A percentile compares a stretch with the other conserved stretches of the same genome.
phyloP scores from a whole-genome alignment of 2,113 vertebrate genomes.

The Capricornis sumatraensis region DNA sequence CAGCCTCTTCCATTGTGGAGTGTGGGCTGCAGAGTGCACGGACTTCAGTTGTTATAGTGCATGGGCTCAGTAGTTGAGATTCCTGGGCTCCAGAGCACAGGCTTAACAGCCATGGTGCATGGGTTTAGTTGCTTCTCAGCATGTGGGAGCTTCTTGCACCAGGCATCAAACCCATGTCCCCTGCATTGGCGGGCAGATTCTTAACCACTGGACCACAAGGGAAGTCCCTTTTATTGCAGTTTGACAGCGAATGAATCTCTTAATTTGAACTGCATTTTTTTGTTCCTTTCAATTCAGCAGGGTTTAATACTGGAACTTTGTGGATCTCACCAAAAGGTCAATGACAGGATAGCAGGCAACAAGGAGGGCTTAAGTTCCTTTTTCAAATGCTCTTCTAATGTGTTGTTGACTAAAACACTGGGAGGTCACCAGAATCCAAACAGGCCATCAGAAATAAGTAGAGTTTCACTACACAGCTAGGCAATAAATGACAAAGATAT shows the following conservation, averaged over 20 bases:
- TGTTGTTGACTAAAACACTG: neutral
- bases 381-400: neutral
- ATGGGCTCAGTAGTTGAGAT: neutral
- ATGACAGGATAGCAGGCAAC: neutral
- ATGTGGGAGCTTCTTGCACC: neutral
- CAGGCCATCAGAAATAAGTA: neutral
- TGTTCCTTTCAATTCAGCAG: neutral
- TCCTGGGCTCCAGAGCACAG: neutral
- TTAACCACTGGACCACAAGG: neutral
- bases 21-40: neutral
- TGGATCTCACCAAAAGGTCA: neutral
- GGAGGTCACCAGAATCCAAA: neutral
- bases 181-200: neutral
- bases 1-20: neutral
- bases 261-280: neutral
- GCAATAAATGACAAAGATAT: neutral
- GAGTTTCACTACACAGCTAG: neutral
- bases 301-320: neutral
- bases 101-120: neutral
- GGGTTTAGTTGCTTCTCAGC: neutral
- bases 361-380: neutral
- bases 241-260: neutral
- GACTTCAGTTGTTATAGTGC: fast-evolving
- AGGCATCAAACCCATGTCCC: neutral
- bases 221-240: neutral